These are phyloP conservation scores for Epicampocera succincta DNA, from an alignment of 2,888 invertebrate genomes.

Conservation along the genomic window DNA sequence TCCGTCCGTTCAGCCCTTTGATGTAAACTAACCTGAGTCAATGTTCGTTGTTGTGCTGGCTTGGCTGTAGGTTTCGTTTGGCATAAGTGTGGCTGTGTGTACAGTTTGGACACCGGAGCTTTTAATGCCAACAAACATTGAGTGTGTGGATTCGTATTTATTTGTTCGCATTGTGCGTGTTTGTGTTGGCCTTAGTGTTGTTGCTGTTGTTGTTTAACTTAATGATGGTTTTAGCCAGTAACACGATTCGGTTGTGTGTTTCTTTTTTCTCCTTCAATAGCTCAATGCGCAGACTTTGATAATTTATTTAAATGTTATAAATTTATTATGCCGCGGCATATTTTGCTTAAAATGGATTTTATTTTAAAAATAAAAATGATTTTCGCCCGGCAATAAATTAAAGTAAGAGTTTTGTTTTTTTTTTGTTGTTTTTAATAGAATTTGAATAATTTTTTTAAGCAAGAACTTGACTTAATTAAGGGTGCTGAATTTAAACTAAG, in stretches of 20 bases:
- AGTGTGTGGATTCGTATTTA: not conserved
- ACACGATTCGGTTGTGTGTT: not conserved
- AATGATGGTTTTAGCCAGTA: slow-evolving; percentile 18
- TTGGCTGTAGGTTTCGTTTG: not conserved
- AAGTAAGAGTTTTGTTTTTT: not conserved
- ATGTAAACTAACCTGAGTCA: slow-evolving; percentile 60
- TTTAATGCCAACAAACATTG: not conserved
- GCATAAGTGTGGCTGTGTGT: slow-evolving; percentile 1
- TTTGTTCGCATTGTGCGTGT: slow-evolving; percentile 31
- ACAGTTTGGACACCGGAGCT: slow-evolving; percentile 2
- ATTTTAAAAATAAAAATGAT: not conserved
- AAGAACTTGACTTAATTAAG: no score
- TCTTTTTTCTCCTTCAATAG: not conserved
- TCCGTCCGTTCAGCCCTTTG: not conserved
- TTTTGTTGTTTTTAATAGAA: not conserved
- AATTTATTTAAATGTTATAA: slow-evolving; percentile 6
- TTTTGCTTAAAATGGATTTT: not conserved
- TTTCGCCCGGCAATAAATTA: not conserved
- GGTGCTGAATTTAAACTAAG: no score
- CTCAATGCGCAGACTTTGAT: slow-evolving; percentile 4
- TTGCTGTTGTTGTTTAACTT: slow-evolving; percentile 3
- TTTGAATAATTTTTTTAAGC: no score
- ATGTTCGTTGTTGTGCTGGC: slow-evolving; percentile 41
- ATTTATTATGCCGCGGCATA: slow-evolving; percentile 20
- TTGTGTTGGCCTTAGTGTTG: slow-evolving; percentile 19